Base-by-base conservation (phyloP, 2,888 invertebrate species). In the Drosophila lacicola region DNA sequence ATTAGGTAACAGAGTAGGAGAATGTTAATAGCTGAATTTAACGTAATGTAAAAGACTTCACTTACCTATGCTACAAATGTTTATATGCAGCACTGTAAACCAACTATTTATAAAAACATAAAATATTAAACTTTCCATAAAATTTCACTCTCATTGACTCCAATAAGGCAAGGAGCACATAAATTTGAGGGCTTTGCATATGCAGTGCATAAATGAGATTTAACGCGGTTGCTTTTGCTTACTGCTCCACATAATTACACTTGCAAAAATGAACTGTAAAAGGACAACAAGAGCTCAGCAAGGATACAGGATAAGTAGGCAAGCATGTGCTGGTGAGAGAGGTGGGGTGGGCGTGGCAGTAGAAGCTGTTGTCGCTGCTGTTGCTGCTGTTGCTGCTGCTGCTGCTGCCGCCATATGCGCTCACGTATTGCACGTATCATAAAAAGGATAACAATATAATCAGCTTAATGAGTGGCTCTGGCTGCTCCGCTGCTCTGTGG, bases 371-470 rank as follows among this genome's bases (percentile, higher is more conserved):
- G 80, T 80, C 57, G 78, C 46, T 51, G 67, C 80, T 54, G 79
- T 8, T 25, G 25, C 25, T 25, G 50, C 77, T 61, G 83, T 63
- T 80, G 88, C 72, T 56, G 78, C 49, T 54, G 70, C 83, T 55
- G 79, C 70, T 56, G 78, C 49, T 54, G 70, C 86, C 53, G 79
- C 80, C 88, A 88, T 84, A 84, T 84, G 83, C 74, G 76, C 81
- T 80, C 86, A 79, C 83, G 82, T 87, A 80, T 74, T 82, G 83
- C 88, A 88, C 85, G 88, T 89, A 89, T 90, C 90, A 90, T 88
- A 90, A 90, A 90, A 90, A 89, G 90, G 90, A 90, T 90, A 90
- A 90, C 90, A 90, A 90, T 90, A 90, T 90, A 90, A 90, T 90
- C 90, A 90, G 90, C 90, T 90, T 90, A 90, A 90, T 90, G 90